Evolutionary conservation across 2,797 vertebrate genomes (phyloP), one percentile per base, ranked within the genome.

Genomic region (Brachyrhaphis roseni): DNA sequence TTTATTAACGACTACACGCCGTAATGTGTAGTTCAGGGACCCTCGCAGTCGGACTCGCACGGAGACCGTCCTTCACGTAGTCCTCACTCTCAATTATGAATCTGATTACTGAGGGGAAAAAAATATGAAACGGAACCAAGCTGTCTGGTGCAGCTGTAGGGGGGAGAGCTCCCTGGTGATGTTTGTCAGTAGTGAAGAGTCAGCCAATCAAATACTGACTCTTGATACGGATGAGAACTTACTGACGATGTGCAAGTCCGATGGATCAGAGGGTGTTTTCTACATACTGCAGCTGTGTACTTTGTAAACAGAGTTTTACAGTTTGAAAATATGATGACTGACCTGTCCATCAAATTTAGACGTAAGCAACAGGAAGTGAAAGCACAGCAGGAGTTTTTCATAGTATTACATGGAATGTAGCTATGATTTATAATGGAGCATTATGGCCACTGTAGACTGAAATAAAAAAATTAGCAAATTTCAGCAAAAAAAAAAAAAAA

Each of bases 1-100:
- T 55, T 87, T 85, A 86, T 87, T 85, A 85, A 82, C 34, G 75
- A 34, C 46, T 12, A 15, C 76, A 74, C 72, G 57, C 4, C 70
- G 26, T 26, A 36, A 36, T 66, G 1, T 77, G 83, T 70, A 57
- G 80, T 64, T 88, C 70, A 71, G 82, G 70, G 78, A 80, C 41
- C 36, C 76, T 20, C 71, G 41, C 36, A 39, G 76, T 81, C 72
- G 59, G 59, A 75, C 18, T 72, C 34, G 43, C 26, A 16, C 2
- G 45, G 47, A 12, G 57, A 4, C 20, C 26, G 23, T 47, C 43
- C 28, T 43, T 8, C 3, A 47, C 5, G 45, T 5, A 71, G 71
- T 53, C 55, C 45, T 76, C 36, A 16, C 43, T 71, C 49, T 77
- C 55, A 2, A 76, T 83, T 23, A 36, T 36, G 45, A 66, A 72